These are phyloP conservation scores for Nebria brevicollis DNA, from an alignment of 2,888 invertebrate species.

Conservation along the genomic window DNA sequence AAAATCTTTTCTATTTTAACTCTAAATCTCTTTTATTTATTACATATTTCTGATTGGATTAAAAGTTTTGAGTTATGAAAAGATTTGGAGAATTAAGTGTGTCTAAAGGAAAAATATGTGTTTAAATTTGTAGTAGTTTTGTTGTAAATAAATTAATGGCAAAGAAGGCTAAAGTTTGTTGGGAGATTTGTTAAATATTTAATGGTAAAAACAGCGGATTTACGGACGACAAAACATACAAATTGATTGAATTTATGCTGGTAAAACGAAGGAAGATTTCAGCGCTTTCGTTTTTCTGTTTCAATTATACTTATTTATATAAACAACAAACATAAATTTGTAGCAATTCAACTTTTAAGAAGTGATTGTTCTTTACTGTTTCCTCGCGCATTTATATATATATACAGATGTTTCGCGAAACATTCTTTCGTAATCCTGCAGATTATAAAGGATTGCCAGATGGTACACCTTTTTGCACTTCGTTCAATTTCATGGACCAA, in stretches of 20 bases:
- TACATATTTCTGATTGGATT: too few species aligned
- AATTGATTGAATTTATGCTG: neutral
- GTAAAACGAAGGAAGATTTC: neutral
- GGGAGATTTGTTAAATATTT: neutral
- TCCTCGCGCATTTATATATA: neutral
- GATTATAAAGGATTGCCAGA: conserved; percentile 1
- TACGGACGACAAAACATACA: neutral
- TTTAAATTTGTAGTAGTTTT: too few species aligned
- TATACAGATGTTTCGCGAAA: neutral
- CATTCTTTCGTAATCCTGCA: neutral
- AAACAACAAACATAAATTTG: neutral
- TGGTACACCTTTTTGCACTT: neutral
- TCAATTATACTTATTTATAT: neutral
- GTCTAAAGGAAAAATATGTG: too few species aligned
- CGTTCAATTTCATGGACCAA: neutral
- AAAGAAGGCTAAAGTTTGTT: neutral
- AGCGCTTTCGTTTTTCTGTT: neutral
- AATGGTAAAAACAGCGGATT: neutral
- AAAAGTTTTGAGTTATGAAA: too few species aligned
- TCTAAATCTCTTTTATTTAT: too few species aligned
- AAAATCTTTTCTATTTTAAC: too few species aligned
- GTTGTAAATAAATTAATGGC: too few species aligned
- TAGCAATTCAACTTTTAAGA: neutral
- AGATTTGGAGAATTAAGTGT: too few species aligned
- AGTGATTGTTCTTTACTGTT: neutral